Conservation (phyloP, 2,113 vertebrate species). For the Rynchops niger region DNA sequence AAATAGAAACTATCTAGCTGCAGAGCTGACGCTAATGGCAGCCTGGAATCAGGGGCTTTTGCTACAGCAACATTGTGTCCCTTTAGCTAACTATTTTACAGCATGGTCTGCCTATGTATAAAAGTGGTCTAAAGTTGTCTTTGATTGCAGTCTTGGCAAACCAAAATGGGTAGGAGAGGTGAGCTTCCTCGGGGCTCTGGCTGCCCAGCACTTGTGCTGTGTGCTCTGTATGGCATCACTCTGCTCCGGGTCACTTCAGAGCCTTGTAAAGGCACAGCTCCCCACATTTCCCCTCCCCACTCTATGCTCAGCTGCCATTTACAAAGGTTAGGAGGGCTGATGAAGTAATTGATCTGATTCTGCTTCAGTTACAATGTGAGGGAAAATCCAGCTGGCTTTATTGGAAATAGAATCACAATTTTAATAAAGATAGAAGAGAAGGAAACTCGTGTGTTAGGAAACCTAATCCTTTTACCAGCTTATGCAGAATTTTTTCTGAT, state of each 20-base stretch:
- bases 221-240: neutral
- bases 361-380: neutral
- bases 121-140: neutral
- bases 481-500: neutral
- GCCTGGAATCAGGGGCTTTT: neutral
- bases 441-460: neutral
- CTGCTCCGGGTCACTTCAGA: neutral
- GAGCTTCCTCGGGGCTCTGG: neutral
- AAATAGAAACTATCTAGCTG: neutral
- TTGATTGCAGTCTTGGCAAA: neutral
- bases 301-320: neutral
- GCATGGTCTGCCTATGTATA: neutral
- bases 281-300: neutral
- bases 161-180: rapidly evolving
- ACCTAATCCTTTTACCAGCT: neutral
- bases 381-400: neutral
- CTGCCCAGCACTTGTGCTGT: neutral
- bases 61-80: too few relatives aligned
- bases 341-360: neutral
- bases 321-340: neutral
- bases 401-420: neutral
- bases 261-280: neutral
- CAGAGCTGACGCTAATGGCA: neutral
- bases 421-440: neutral
- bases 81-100: neutral